These are phyloP conservation scores for Monochamus saltuarius DNA, from an alignment of 1,140 invertebrate genomes.

Conservation along the genomic window DNA sequence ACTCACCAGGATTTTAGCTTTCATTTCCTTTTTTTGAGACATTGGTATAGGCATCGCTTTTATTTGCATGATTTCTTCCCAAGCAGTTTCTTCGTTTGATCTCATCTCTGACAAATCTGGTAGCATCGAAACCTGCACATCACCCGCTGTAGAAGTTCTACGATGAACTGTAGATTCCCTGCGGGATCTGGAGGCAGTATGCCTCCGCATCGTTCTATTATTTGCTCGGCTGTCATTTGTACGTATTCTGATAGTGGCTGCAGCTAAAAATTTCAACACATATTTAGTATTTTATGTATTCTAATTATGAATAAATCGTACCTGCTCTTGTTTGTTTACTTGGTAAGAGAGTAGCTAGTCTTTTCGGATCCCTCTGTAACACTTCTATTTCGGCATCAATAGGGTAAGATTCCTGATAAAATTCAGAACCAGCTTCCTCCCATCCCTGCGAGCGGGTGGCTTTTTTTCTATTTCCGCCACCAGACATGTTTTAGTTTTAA, in stretches of 20 bases:
- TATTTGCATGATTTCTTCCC: slow-evolving; percentile 84
- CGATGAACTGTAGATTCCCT: slow-evolving; percentile 64
- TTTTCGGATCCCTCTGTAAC: slow-evolving; percentile 68
- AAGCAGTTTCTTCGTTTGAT: slow-evolving; percentile 79
- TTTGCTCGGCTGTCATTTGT: slow-evolving; percentile 39
- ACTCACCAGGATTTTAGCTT: slow-evolving; percentile 73
- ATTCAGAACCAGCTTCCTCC: slow-evolving; percentile 83
- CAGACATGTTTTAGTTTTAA: slow-evolving; percentile 55
- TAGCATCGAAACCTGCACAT: slow-evolving; percentile 72
- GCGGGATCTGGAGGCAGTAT: slow-evolving; percentile 64
- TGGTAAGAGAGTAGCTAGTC: slow-evolving; percentile 72
- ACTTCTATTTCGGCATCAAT: slow-evolving; percentile 65
- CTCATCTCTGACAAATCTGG: slow-evolving; percentile 70
- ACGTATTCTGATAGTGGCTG: slow-evolving; percentile 55
- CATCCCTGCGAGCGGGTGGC: slow-evolving; percentile 63
- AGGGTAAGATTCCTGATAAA: slow-evolving; percentile 83
- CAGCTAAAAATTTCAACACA: slow-evolving; percentile 26
- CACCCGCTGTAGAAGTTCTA: slow-evolving; percentile 63
- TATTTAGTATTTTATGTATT: not conserved
- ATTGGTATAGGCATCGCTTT: slow-evolving; percentile 80
- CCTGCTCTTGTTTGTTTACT: slow-evolving; percentile 71
- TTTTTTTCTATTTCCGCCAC: slow-evolving; percentile 59
- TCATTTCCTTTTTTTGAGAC: slow-evolving; percentile 76
- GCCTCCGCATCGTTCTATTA: slow-evolving; percentile 50
- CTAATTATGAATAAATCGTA: slow-evolving; percentile 6